These are phyloP conservation scores for Crax fasciolata DNA, from an alignment of 2,797 vertebrate species.

Conservation along the genomic window DNA sequence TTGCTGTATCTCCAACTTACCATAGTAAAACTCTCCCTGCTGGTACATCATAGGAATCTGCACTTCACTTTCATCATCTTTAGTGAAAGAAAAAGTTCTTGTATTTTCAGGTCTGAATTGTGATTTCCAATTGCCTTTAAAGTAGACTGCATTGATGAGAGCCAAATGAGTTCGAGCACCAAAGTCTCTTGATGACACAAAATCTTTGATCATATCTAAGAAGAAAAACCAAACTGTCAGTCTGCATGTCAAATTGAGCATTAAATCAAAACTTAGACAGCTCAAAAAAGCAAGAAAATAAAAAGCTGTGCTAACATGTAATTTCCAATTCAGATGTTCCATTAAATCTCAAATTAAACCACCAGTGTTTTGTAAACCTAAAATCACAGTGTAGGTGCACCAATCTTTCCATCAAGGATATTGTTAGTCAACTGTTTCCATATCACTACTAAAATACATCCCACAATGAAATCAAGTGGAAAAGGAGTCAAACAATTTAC, in stretches of 20 bases:
- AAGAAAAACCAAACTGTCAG: constrained; percentile 42
- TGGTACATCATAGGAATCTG: constrained; percentile 99
- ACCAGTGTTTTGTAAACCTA: constrained; percentile 64
- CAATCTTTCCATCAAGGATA: not conserved
- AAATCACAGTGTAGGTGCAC: constrained; percentile 22
- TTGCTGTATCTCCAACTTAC: constrained; percentile 76
- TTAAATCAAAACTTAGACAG: constrained; percentile 51
- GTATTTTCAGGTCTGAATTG: constrained; percentile 98
- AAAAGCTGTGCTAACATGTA: constrained; percentile 47
- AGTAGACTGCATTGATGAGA: constrained; percentile 95
- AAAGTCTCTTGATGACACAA: constrained; percentile 93
- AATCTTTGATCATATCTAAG: constrained; percentile 91
- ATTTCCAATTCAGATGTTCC: constrained; percentile 69
- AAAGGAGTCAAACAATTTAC: not conserved
- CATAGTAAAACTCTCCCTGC: constrained; percentile 98
- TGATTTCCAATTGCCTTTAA: constrained; percentile 98
- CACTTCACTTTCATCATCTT: constrained; percentile 96
- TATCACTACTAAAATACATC: not conserved
- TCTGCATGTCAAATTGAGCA: constrained; percentile 24
- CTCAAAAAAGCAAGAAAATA: constrained; percentile 62
- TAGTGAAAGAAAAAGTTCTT: constrained; percentile 96
- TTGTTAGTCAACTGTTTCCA: constrained; percentile 21
- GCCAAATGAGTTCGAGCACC: constrained; percentile 89
- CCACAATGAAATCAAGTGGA: not conserved
- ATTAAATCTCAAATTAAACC: constrained; percentile 62